Percentiles rank a stretch among this genome's conserved stretches.
These are phyloP conservation scores for Apteryx owenii DNA, from an alignment of 2,113 vertebrate species.

Conservation along the genomic window DNA sequence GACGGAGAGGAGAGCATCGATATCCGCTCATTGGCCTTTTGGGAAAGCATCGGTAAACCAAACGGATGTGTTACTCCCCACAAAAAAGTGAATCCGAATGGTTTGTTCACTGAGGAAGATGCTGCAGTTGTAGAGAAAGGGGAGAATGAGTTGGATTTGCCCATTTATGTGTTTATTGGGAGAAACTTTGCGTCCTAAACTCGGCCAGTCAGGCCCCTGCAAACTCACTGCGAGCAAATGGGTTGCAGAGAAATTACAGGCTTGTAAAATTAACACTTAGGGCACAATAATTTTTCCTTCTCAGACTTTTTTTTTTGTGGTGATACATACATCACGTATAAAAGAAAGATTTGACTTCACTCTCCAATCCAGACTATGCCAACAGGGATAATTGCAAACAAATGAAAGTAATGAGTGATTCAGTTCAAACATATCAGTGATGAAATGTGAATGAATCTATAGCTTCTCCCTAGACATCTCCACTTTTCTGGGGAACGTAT, in stretches of 20 bases:
- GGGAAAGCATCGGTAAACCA: neutral
- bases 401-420: neutral
- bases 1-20: neutral
- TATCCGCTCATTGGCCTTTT: neutral
- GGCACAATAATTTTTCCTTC: neutral
- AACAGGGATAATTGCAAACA: neutral
- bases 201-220: neutral
- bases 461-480: neutral
- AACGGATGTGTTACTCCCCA: neutral
- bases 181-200: neutral
- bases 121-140: neutral
- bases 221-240: neutral
- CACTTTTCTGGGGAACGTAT: neutral
- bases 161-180: neutral
- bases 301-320: neutral
- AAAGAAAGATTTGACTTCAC: neutral
- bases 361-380: neutral
- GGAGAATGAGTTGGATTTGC: neutral
- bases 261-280: neutral
- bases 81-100: neutral
- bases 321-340: fast-evolving
- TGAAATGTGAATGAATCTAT: neutral
- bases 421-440: neutral
- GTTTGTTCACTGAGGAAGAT: neutral
- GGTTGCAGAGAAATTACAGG: neutral